phyloP scores from a whole-genome alignment of 2,797 vertebrate genomes.

The Anableps anableps region DNA sequence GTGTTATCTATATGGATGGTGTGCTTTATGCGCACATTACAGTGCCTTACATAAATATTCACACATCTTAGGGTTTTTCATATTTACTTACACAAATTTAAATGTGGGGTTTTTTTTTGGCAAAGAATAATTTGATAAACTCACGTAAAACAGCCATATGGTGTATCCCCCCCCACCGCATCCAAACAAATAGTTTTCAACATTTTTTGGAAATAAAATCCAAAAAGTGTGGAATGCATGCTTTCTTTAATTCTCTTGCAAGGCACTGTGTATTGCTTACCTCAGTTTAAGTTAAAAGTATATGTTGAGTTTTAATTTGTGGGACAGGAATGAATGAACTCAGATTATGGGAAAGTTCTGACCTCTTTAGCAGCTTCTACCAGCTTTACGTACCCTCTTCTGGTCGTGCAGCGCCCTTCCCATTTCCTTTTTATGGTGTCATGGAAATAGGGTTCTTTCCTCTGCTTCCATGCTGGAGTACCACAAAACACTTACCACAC shows the following conservation, averaged over 20 bases:
- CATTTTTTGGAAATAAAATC: not conserved
- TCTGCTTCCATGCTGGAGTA: constrained; percentile 37
- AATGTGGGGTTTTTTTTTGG: not conserved
- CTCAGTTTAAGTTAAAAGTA: constrained; percentile 3
- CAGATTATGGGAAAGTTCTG: constrained; percentile 67
- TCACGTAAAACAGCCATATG: not conserved
- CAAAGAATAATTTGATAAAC: not conserved
- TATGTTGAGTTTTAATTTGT: constrained; percentile 2
- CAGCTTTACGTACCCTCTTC: constrained; percentile 45
- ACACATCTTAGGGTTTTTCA: not conserved
- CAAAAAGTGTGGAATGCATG: not conserved
- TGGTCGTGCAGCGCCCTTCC: constrained; percentile 55
- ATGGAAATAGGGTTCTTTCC: constrained; percentile 65
- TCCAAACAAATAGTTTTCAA: not conserved
- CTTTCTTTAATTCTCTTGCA: not conserved
- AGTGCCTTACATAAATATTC: not conserved
- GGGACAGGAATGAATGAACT: constrained; percentile 16
- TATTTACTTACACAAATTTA: not conserved
- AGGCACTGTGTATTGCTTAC: not conserved
- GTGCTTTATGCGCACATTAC: not conserved
- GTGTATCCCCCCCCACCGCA: too few relatives aligned
- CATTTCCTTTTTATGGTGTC: constrained; percentile 76
- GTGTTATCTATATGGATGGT: not conserved
- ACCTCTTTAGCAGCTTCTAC: constrained; percentile 58
- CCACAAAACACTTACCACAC: constrained; percentile 40